Evolutionary conservation across 2,113 vertebrate species (phyloP).

Genomic region (Aviceda subcristata): DNA sequence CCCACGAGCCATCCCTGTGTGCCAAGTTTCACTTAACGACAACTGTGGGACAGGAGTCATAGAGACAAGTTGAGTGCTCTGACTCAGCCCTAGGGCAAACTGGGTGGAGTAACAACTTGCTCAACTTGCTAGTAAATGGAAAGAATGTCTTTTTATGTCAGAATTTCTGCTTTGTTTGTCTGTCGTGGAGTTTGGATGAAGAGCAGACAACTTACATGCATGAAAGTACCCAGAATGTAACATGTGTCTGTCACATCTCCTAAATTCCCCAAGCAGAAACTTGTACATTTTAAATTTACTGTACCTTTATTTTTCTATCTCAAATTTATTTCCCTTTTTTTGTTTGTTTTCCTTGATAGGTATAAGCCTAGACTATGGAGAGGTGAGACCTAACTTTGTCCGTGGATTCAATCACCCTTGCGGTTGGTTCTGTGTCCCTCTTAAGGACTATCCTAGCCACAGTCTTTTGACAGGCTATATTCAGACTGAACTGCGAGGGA

Average conservation of each 20-base stretch:
- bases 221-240: not conserved
- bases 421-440: slow-evolving; percentile 85
- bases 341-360: slow-evolving; percentile 63
- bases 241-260: not conserved
- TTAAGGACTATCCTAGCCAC: slow-evolving; percentile 58
- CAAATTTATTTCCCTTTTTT: not conserved
- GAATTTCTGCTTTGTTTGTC: not conserved
- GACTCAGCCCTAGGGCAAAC: not conserved
- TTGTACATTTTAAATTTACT: not conserved
- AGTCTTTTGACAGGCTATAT: slow-evolving; percentile 85
- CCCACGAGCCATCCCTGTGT: not conserved
- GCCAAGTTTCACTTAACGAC: not conserved
- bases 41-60: not conserved
- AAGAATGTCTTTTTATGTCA: not conserved
- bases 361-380: slow-evolving; percentile 76
- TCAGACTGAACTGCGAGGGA: slow-evolving; percentile 84
- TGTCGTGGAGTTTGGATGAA: not conserved
- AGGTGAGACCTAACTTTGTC: slow-evolving; percentile 73
- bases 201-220: not conserved
- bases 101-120: not conserved
- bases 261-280: not conserved
- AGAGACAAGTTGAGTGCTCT: not conserved
- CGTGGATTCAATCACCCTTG: slow-evolving; percentile 86
- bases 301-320: not conserved
- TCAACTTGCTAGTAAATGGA: not conserved